These are phyloP conservation scores for Recurvirostra avosetta DNA, from an alignment of 2,113 vertebrate species.

Conservation along the genomic window DNA sequence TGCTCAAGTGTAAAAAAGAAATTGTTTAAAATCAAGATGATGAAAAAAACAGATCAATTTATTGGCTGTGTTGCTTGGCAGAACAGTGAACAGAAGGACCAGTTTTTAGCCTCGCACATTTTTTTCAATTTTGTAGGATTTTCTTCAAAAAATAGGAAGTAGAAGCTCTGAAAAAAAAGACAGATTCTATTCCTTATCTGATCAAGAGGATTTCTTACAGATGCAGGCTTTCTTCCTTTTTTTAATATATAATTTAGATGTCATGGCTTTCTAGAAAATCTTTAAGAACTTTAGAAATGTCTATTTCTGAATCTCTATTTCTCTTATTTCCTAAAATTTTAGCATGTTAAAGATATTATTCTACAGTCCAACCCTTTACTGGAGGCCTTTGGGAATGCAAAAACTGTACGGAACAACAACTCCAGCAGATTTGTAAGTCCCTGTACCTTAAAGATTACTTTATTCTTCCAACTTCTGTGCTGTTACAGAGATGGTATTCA, in stretches of 20 bases:
- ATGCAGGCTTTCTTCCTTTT: background rate
- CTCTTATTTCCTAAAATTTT: background rate
- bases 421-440: constrained; percentile 95
- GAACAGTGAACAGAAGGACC: background rate
- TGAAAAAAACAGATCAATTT: background rate
- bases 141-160: background rate
- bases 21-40: background rate
- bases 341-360: constrained; percentile 99
- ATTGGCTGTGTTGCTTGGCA: background rate
- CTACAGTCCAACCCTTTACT: constrained; percentile 95
- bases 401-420: constrained; percentile 98
- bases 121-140: background rate
- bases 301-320: background rate
- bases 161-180: background rate
- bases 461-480: background rate
- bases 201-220: background rate
- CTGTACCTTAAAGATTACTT: background rate
- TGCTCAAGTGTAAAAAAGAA: background rate
- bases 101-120: background rate
- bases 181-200: background rate
- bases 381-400: constrained; percentile 96
- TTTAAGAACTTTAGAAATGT: background rate
- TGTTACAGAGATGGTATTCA: background rate
- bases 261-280: background rate
- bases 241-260: background rate